Evolutionary conservation across 2,888 invertebrate species (phyloP).

Genomic region (Branchipolynoe longqiensis): DNA sequence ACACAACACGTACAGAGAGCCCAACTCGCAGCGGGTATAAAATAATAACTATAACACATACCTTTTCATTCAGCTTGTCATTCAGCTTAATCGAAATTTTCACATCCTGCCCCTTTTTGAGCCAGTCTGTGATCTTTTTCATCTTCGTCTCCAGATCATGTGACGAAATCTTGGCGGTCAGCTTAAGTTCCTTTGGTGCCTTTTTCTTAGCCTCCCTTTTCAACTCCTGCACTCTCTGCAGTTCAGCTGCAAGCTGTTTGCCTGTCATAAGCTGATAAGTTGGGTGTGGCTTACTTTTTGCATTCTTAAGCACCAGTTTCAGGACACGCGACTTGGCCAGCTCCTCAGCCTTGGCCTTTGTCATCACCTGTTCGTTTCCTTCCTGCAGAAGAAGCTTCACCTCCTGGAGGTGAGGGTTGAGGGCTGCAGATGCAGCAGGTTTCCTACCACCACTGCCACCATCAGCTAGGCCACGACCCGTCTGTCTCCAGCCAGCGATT

Average conservation of each 20-base stretch:
- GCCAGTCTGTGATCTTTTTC: constrained; percentile 19
- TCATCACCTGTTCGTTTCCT: constrained; percentile 19
- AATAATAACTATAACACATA: too few relatives aligned
- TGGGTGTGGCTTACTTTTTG: not conserved
- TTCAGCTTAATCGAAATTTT: constrained; percentile 2
- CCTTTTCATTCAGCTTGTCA: not conserved
- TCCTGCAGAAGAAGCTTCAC: too few relatives aligned
- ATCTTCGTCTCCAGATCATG: constrained; percentile 19
- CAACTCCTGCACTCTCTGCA: not conserved
- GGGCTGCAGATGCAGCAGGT: too few relatives aligned
- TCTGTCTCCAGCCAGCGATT: too few relatives aligned
- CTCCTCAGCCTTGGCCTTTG: not conserved
- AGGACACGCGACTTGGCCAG: not conserved
- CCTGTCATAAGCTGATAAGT: constrained; percentile 28
- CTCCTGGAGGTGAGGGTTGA: too few relatives aligned
- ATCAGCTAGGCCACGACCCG: too few relatives aligned
- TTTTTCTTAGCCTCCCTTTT: constrained; percentile 9
- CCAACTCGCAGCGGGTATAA: too few relatives aligned
- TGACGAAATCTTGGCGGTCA: not conserved
- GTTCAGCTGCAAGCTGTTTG: not conserved
- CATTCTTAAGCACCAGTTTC: not conserved
- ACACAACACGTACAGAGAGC: too few relatives aligned
- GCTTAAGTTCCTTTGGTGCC: not conserved
- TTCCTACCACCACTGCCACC: too few relatives aligned
- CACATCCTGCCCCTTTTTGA: constrained; percentile 6